Evolutionary conservation across 64 coral and sea anemone species (phyloP), one percentile per base, ranked within the genome.

Genomic region (Porites australiensis): DNA sequence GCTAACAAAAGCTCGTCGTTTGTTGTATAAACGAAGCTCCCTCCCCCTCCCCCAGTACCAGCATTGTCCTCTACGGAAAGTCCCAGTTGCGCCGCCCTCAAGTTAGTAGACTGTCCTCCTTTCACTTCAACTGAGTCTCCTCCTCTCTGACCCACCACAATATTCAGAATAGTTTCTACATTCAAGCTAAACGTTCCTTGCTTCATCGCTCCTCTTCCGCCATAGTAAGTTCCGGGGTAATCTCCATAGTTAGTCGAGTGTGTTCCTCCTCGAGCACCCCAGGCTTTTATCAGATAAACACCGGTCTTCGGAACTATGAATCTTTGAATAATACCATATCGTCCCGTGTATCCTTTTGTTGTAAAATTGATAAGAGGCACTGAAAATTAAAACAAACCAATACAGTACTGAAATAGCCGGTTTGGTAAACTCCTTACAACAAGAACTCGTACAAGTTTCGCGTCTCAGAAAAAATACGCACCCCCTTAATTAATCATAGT

Each of bases 311-410:
- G 45, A 22, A 75, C 72, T 13, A n/a, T 75, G 45, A 37, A 75
- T 75, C 12, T 10, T 21, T 75, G 72, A 75, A 75, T 75, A 11
- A 47, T 75, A n/a, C 72, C 72, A 47, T 13, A 75, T 75, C 72
- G 10, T 75, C 72, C 72, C 12, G 2, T 75, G 60, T 10, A 10
- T 13, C 60, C 60, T 13, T 62, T 62, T 62, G 60, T 62, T 62
- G 60, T 62, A 13, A 62, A 13, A 62, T 62, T 62, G 27, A 37
- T 37, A 37, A 37, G 27, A 37, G 27, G 27, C 27, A 37, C 27
- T 37, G 27, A 37, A 1, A 37, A 37, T 37, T 37, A 37, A 37
- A 37, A 37, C 27, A 37, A 37, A 37, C 27, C 27, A 37, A 37
- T 37, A 37, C 27, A 37, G n/a, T 37, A 37, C 27, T 37, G 27